Conservation (phyloP, 2,797 vertebrate genomes). For the Brotula barbata region DNA sequence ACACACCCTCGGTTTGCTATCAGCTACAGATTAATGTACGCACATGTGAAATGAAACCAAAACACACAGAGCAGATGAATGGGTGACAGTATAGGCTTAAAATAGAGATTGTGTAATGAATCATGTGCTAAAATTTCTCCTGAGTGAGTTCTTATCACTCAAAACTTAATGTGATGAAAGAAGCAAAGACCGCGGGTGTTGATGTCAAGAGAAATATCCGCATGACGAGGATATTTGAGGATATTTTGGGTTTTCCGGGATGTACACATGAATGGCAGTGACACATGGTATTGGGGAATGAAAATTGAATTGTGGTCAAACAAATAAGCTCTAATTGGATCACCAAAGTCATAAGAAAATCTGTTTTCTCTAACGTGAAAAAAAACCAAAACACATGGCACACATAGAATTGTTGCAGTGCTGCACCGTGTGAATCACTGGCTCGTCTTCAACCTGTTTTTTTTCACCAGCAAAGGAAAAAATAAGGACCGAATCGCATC, state of each 20-base stretch:
- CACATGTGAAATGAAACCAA: slow-evolving; percentile 36
- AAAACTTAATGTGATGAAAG: slow-evolving; percentile 45
- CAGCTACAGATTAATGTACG: slow-evolving; percentile 26
- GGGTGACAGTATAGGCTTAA: slow-evolving; percentile 53
- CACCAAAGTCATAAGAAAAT: neutral
- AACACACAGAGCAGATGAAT: slow-evolving; percentile 51
- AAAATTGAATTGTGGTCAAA: slow-evolving; percentile 1
- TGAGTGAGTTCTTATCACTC: slow-evolving; percentile 33
- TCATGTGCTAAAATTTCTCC: slow-evolving; percentile 52
- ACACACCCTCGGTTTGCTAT: slow-evolving; percentile 19
- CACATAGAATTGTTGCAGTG: neutral
- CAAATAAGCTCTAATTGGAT: slow-evolving; percentile 11
- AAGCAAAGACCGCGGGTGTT: slow-evolving; percentile 50
- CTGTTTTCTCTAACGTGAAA: slow-evolving; percentile 1
- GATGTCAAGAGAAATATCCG: slow-evolving; percentile 8
- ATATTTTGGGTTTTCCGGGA: neutral
- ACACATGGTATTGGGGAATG: neutral
- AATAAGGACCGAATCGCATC: neutral
- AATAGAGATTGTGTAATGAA: slow-evolving; percentile 58
- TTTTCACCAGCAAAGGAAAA: slow-evolving; percentile 37
- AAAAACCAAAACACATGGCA: slow-evolving; percentile 8
- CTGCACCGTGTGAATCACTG: neutral
- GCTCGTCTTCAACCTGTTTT: slow-evolving; percentile 28
- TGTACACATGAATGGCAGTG: slow-evolving; percentile 12
- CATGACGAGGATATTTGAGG: neutral